Conservation (phyloP, 1,140 invertebrate species). For the Drosophila ironensis region DNA sequence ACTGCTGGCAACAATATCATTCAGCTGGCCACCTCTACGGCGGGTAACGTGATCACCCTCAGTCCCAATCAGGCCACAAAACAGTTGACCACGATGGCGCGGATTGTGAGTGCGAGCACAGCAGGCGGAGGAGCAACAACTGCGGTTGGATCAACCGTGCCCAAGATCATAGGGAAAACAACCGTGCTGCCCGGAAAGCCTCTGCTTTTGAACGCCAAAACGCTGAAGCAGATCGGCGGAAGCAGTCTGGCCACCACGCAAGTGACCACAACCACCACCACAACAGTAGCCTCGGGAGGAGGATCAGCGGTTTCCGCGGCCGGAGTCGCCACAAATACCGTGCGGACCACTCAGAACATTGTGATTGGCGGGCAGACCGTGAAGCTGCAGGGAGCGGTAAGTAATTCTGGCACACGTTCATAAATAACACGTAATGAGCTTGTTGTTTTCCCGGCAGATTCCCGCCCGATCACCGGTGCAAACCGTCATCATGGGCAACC, state of each 20-base stretch:
- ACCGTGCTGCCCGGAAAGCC: conserved; percentile 84
- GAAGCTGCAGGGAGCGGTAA: conserved; percentile 71
- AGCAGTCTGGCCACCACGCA: conserved; percentile 14
- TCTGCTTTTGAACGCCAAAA: conserved; percentile 55
- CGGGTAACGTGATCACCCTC: conserved; percentile 57
- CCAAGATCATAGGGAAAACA: conserved; percentile 70
- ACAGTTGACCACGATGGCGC: conserved; percentile 77
- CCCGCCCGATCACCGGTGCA: conserved; percentile 47
- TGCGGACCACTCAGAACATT: conserved; percentile 65
- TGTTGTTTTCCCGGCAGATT: conserved; percentile 32
- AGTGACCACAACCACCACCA: conserved; percentile 7
- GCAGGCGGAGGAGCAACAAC: not conserved
- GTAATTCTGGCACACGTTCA: not conserved
- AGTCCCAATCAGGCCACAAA: conserved; percentile 27
- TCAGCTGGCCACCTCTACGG: conserved; percentile 38
- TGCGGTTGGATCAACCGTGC: conserved; percentile 11
- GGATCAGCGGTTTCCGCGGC: not conserved
- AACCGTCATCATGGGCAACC: conserved; percentile 82
- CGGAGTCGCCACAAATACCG: not conserved
- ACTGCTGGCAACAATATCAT: conserved; percentile 47
- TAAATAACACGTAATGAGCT: not conserved
- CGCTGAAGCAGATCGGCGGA: conserved; percentile 45
- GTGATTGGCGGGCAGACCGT: conserved; percentile 80
- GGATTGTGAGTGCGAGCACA: conserved; percentile 60
- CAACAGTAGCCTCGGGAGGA: not conserved